Evolutionary conservation across 2,888 invertebrate species (phyloP), one percentile per base, ranked within the genome.

Genomic region (Oscheius sp.): DNA sequence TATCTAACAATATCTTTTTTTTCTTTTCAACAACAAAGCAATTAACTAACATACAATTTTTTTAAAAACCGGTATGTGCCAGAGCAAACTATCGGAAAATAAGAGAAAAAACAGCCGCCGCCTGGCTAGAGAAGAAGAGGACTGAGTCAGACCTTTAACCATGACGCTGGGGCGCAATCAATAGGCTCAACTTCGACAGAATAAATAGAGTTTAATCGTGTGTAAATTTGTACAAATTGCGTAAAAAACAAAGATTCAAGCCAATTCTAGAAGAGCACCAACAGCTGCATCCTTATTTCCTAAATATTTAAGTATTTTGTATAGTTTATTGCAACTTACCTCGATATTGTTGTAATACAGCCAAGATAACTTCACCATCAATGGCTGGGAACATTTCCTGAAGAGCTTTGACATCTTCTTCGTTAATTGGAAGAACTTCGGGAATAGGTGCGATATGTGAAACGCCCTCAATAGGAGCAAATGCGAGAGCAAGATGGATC

Each of bases 361-460:
- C 74, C 32, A 74, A 69, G 5, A 95, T 75, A 4, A 95, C 94
- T 84, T 95, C 94, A 77, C 91, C 92, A 85, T 96, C 95, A 85
- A 95, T 91, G 85, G 92, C 92, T 1, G 96, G 95, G 89, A 97
- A 96, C 94, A 96, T 95, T 88, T 95, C 95, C 85, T 92, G 91
- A 77, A 96, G 81, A 73, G 86, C 87, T 66, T 86, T 85, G 33
- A 88, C 80, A 70, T 89, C 88, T 44, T 86, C 87, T 8, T 88
- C 88, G 5, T 78, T 77, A 49, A 78, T 77, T 22, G 75, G 70
- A 4, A 71, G 68, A 14, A 24, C 17, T 17, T 62, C 62, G 2
- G 4, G 41, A 14, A 38, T 20, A 12, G 44, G n/a, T n/a, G 70
- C 68, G 67, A 56, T 69, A 68, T 17, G 17, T n/a, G 22, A 49